Conservation (phyloP, 1,140 invertebrate species). For the Archivesica marissinica region DNA sequence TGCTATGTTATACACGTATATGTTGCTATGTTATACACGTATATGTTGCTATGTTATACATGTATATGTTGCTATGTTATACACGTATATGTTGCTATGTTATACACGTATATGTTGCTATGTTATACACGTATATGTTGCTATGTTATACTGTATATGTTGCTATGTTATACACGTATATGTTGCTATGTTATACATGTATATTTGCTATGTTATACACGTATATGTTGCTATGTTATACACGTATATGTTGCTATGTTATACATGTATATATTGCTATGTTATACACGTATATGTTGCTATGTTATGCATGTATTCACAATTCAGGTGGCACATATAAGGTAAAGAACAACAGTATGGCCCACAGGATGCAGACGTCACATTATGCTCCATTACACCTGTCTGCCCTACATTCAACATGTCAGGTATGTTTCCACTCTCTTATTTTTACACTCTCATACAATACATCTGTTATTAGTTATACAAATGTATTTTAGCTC, state of each 20-base stretch:
- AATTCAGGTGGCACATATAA: conserved; percentile 10
- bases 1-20: too few relatives aligned
- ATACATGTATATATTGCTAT: too few relatives aligned
- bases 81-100: too few relatives aligned
- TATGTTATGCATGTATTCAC: background rate
- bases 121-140: too few relatives aligned
- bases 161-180: background rate
- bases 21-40: too few relatives aligned
- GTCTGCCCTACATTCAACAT: conserved; percentile 15
- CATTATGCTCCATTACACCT: conserved; percentile 21
- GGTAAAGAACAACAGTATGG: conserved; percentile 21
- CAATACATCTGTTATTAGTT: too few relatives aligned
- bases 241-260: background rate
- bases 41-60: too few relatives aligned
- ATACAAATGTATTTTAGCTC: too few relatives aligned
- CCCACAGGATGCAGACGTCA: conserved; percentile 14
- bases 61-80: too few relatives aligned
- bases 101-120: too few relatives aligned
- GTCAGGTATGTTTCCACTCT: background rate
- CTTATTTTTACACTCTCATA: too few relatives aligned
- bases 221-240: background rate
- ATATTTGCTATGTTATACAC: background rate
- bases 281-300: background rate
- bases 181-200: background rate
- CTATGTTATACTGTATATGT: background rate